Base-by-base conservation (phyloP, 2,888 invertebrate genomes). In the Habrosyne pyritoides region DNA sequence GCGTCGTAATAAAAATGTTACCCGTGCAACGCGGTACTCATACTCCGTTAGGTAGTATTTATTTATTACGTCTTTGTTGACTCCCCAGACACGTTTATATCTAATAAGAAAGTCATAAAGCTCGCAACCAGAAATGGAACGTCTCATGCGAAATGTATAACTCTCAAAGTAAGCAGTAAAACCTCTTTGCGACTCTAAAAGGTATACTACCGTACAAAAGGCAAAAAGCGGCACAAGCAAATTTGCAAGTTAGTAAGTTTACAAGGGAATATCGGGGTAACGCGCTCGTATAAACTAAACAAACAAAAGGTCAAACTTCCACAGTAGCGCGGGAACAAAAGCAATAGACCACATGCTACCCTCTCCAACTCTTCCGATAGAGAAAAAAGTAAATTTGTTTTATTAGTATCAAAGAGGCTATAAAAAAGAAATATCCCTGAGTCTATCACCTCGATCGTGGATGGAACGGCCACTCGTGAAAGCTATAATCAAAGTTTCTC, bases 401-500 rank as follows among this genome's bases (percentile, higher is more conserved):
- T 91, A 91, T 89, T 89, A 89, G 84, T 88, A 91, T 87, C 84
- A 89, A 90, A 90, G 83, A 83, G 81, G 82, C 77, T 79, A 86
- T 90, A 91, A 90, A 91, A 91, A 84, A 84, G 89, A 89, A 87
- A 90, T 90, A 88, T 86, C 78, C 74, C 67, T 69, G 73, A 84
- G 84, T 86, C 88, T 90, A 91, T 91, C 88, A 86, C 90, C 86
- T 89, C 88, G 81, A 87, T 88, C 83, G 86, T 73, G 80, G 80
- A 79, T 78, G 70, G 79, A 88, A 87, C 84, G 87, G 86, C 86
- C 81, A 87, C 85, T 91, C 87, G 85, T 86, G 89, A 88, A 87
- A 74, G 86, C 89, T 87, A 91, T 90, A 91, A 91, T 90, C 91
- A 90, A 91, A 91, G 89, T 91, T 91, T 89, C 83, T 80, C 85